These are phyloP conservation scores for Ciconia maguari DNA, from an alignment of 2,113 vertebrate genomes.

Conservation along the genomic window DNA sequence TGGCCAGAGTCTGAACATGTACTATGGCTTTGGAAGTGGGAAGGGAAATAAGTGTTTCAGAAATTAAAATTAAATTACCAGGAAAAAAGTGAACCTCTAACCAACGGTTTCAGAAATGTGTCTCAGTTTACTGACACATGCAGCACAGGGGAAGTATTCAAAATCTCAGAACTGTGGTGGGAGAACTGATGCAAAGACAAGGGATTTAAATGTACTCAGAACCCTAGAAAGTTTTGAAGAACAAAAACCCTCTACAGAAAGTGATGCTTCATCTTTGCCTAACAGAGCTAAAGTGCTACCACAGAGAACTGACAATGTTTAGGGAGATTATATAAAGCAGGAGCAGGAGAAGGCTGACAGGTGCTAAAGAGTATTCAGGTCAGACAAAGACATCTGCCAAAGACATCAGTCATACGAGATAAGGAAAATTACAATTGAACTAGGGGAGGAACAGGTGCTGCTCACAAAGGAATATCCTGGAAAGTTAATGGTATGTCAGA, in stretches of 20 bases:
- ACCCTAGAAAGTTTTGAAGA: neutral
- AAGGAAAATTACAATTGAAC: conserved; percentile 46
- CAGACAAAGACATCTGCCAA: conserved; percentile 65
- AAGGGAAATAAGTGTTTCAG: neutral
- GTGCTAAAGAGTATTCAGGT: conserved; percentile 42
- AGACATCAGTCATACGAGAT: conserved; percentile 43
- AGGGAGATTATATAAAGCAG: conserved; percentile 4
- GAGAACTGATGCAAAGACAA: neutral
- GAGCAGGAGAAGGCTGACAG: neutral
- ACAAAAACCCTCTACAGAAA: neutral
- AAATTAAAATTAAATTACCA: neutral
- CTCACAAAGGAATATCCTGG: neutral
- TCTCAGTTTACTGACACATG: neutral
- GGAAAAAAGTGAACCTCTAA: neutral
- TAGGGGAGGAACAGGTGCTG: neutral
- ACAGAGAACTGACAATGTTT: neutral
- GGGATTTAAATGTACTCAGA: neutral
- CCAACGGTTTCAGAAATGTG: neutral
- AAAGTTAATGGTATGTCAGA: neutral
- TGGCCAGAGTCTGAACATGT: neutral
- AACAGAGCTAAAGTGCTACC: neutral
- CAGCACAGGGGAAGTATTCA: neutral
- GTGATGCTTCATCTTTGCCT: neutral
- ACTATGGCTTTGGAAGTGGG: neutral
- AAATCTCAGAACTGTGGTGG: neutral